Percentiles rank a stretch among this genome's conserved stretches.
phyloP scores from a whole-genome alignment of 2,113 vertebrate species.

The Etheostoma spectabile region DNA sequence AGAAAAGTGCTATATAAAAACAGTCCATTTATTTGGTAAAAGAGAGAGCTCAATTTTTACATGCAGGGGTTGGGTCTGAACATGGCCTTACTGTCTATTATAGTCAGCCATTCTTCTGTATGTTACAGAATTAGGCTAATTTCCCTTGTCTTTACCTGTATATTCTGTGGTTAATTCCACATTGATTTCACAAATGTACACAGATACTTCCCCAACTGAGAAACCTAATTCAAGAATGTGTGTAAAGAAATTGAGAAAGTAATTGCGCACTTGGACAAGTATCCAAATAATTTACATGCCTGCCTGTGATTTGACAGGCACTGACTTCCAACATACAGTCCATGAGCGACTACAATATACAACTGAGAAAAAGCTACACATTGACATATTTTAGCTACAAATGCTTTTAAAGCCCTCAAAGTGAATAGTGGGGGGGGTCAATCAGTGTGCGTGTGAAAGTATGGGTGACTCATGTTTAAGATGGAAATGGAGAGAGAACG shows the following conservation, averaged over 20 bases:
- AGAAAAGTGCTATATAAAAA: too few relatives aligned
- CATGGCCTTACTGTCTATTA: background rate
- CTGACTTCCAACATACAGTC: background rate
- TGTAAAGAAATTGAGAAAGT: slow-evolving; percentile 1
- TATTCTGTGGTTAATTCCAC: background rate
- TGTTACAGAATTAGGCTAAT: background rate
- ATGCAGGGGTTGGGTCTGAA: background rate
- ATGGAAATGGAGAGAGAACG: slow-evolving; percentile 40
- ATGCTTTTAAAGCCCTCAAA: slow-evolving; percentile 3
- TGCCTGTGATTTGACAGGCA: slow-evolving; percentile 4
- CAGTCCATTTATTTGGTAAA: too few relatives aligned
- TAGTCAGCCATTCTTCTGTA: background rate
- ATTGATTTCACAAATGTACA: background rate
- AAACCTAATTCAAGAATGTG: slow-evolving; percentile 13
- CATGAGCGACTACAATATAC: slow-evolving; percentile 12
- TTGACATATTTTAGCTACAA: background rate
- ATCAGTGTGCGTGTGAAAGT: slow-evolving; percentile 24
- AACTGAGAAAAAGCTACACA: slow-evolving; percentile 1
- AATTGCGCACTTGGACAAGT: slow-evolving; percentile 22
- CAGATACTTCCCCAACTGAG: background rate
- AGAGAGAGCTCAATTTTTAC: background rate
- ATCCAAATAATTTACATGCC: slow-evolving; percentile 31
- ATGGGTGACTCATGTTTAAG: slow-evolving; percentile 24
- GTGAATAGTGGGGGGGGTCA: slow-evolving; percentile 43
- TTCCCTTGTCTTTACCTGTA: background rate